Percentiles rank a stretch among this genome's conserved stretches.
These are phyloP conservation scores for Spatulosminthurus flaviceps DNA, from an alignment of 2,888 invertebrate species.

Conservation along the genomic window DNA sequence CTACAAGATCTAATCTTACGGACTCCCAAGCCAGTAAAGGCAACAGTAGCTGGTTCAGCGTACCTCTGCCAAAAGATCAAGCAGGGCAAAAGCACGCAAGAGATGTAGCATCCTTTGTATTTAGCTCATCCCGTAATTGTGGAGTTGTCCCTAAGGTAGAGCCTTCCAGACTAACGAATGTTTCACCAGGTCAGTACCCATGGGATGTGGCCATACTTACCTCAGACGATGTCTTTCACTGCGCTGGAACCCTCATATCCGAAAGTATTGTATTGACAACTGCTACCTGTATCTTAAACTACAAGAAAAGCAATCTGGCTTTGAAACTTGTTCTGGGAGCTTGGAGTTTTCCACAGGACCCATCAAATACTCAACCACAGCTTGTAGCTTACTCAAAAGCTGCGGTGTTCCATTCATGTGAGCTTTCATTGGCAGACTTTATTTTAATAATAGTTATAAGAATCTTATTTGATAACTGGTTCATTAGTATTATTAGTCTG, in stretches of 20 bases:
- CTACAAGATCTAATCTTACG: neutral
- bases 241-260: slow-evolving; percentile 20
- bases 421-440: too few relatives aligned
- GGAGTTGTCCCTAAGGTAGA: slow-evolving; percentile 45
- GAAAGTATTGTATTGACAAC: slow-evolving; percentile 49
- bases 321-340: slow-evolving; percentile 44
- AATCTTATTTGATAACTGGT: too few relatives aligned
- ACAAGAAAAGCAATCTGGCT: slow-evolving; percentile 42
- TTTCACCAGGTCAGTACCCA: slow-evolving; percentile 31
- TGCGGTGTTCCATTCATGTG: slow-evolving; percentile 50
- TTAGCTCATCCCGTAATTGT: slow-evolving; percentile 24
- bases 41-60: slow-evolving; percentile 11
- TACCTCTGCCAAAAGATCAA: neutral
- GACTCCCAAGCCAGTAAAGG: neutral
- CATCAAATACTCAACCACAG: slow-evolving; percentile 31
- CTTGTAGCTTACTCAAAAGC: slow-evolving; percentile 37
- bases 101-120: neutral
- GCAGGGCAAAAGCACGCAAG: neutral
- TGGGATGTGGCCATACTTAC: slow-evolving; percentile 36
- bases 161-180: slow-evolving; percentile 2
- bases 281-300: slow-evolving; percentile 48
- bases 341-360: slow-evolving; percentile 23
- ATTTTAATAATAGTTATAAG: slow-evolving; percentile 10
- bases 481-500: too few relatives aligned
- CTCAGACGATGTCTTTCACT: slow-evolving; percentile 35